Evolutionary conservation across 2,888 invertebrate genomes (phyloP).

Genomic region (Troides aeacus): DNA sequence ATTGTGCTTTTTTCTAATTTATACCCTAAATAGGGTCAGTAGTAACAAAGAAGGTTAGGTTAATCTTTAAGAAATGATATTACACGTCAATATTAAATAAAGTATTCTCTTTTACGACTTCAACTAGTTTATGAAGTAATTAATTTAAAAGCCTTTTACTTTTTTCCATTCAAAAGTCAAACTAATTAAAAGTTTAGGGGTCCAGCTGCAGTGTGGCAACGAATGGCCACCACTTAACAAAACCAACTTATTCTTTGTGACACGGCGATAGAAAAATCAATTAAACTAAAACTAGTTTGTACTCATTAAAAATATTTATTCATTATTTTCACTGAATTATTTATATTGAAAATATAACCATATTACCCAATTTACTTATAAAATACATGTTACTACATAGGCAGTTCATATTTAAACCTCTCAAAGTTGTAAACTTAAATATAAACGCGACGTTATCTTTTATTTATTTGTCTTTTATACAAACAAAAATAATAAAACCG

Average conservation of each 20-base stretch:
- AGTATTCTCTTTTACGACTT: neutral
- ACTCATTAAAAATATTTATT: neutral
- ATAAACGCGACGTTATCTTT: no score
- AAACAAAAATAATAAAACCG: no score
- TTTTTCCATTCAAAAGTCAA: neutral
- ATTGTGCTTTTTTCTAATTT: no score
- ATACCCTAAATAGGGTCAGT: no score
- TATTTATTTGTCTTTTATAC: neutral
- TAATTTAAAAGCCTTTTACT: neutral
- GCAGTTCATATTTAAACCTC: no score
- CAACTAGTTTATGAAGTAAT: neutral
- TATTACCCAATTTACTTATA: neutral
- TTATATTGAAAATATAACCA: neutral
- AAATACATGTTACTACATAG: no score
- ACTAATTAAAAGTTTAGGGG: constrained; percentile 8
- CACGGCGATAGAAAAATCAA: constrained; percentile 1
- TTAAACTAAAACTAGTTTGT: neutral
- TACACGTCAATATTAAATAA: neutral
- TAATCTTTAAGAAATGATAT: neutral
- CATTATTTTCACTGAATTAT: neutral
- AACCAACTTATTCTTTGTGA: constrained; percentile 9
- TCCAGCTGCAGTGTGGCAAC: neutral
- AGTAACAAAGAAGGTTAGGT: neutral
- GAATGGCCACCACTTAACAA: constrained; percentile 6
- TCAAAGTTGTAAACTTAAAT: no score